Evolutionary conservation across 2,113 vertebrate genomes (phyloP).

Genomic region (Scophthalmus maximus): DNA sequence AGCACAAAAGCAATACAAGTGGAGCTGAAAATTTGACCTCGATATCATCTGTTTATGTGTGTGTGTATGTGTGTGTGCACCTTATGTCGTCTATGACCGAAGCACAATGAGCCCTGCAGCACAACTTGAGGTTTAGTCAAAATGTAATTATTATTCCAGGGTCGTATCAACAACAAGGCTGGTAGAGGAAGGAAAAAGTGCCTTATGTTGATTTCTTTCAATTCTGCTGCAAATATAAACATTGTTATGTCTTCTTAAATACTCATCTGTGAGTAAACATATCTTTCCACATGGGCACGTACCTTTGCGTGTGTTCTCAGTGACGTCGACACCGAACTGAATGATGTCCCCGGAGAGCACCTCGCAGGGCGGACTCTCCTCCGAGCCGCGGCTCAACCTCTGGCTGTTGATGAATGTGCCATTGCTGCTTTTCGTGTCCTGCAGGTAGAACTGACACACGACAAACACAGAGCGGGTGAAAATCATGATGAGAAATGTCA

Average conservation of each 20-base stretch:
- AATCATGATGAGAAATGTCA: too few species aligned
- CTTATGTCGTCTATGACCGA: conserved; percentile 18
- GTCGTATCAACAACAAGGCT: not conserved
- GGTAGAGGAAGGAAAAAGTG: not conserved
- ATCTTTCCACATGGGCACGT: not conserved
- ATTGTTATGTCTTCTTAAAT: not conserved
- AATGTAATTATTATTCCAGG: conserved; percentile 32
- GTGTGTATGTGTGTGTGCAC: not conserved
- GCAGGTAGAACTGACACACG: conserved; percentile 94
- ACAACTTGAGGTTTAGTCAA: not conserved
- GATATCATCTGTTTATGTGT: not conserved
- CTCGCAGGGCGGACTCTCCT: conserved; percentile 98
- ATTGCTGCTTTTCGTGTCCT: conserved; percentile 99
- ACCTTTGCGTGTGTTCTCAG: conserved; percentile 98
- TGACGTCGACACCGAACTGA: conserved; percentile 99
- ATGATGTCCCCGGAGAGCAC: conserved; percentile 98
- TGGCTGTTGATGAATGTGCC: conserved; percentile 99
- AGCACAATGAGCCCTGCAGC: conserved; percentile 15
- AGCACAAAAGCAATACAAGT: conserved; percentile 25
- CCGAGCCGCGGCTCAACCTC: conserved; percentile 96
- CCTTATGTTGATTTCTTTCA: not conserved
- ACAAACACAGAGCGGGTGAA: conserved; percentile 42
- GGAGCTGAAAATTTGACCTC: conserved; percentile 55
- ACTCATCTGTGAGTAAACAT: not conserved
- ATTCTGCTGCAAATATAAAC: not conserved